These are phyloP conservation scores for Ancistrus triradiatus DNA, from an alignment of 2,113 vertebrate species.

Conservation along the genomic window DNA sequence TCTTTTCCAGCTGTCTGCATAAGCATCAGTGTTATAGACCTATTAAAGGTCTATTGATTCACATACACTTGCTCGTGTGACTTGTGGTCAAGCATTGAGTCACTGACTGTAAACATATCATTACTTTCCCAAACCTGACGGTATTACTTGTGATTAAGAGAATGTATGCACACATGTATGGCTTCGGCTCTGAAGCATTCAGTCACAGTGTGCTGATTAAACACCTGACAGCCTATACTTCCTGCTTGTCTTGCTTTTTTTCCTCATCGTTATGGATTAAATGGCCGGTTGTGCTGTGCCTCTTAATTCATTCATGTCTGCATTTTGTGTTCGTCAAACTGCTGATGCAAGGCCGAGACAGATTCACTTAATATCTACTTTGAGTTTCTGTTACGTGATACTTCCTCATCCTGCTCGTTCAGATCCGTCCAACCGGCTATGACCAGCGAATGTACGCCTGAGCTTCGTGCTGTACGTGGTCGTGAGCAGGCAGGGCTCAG, in stretches of 20 bases:
- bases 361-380: no score
- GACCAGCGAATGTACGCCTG: no score
- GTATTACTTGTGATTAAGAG: neutral
- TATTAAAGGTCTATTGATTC: no score
- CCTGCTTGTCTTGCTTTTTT: conserved; percentile 71
- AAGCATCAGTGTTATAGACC: no score
- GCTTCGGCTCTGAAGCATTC: conserved; percentile 57
- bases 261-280: conserved; percentile 60
- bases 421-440: no score
- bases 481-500: neutral
- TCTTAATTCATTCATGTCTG: conserved; percentile 45
- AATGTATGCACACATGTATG: conserved; percentile 42
- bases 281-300: conserved; percentile 53
- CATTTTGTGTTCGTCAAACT: conserved; percentile 53
- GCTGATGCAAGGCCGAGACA: conserved; percentile 60
- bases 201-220: conserved; percentile 69
- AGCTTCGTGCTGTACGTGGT: neutral
- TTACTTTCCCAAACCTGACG: no score
- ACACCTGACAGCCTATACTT: conserved; percentile 69
- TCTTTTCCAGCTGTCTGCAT: no score
- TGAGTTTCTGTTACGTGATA: conserved; percentile 10
- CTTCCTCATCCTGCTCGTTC: neutral
- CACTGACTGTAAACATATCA: no score
- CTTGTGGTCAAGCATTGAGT: no score
- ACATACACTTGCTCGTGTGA: no score